Base-by-base conservation (phyloP, 2,797 vertebrate species). In the Crenichthys baileyi region DNA sequence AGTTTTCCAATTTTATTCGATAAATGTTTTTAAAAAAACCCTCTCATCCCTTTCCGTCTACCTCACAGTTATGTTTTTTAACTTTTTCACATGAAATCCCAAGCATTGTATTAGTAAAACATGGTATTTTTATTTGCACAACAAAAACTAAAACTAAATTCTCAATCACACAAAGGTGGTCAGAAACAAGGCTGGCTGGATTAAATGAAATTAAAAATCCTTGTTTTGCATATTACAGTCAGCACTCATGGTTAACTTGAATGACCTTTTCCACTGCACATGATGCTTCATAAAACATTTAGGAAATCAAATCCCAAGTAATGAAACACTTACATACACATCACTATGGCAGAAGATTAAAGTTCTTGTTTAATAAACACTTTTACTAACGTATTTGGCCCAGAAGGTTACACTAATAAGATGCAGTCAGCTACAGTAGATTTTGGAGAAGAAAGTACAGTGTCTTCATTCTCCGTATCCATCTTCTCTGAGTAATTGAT, bases 331-430 rank as follows among this genome's bases (percentile, higher is more conserved):
- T 48, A 48, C 46, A 76, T 7, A 24, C 41, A 70, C 41, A 24
- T 70, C 65, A 75, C 16, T 58, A 71, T 85, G 78, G 76, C 77
- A 77, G 63, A 51, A 41, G 61, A 80, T 88, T 61, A 77, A 4
- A 61, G 50, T 41, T 6, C 15, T 20, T 26, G 13, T 70, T 46
- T 70, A 70, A 70, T 48, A 70, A 70, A 82, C 39, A 65, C 65
- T 26, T 65, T 74, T 29, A 56, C 31, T 4, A 24, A 41, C 58
- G 13, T 20, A 12, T 82, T 76, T 78, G 77, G 75, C 82, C 65
- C 39, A n/a, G 12, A 70, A 31, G 44, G 50, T 20, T n/a, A 44
- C 67, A 46, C 73, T 48, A 79, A 76, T 79, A 75, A 83, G n/a
- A 68, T 68, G 56, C 56, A 58, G 24, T 72, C 29, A 84, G 41